A percentile compares a stretch with the other conserved stretches of the same genome.
Evolutionary conservation across 2,797 vertebrate species (phyloP).

Genomic region (Fistularia tabacaria): DNA sequence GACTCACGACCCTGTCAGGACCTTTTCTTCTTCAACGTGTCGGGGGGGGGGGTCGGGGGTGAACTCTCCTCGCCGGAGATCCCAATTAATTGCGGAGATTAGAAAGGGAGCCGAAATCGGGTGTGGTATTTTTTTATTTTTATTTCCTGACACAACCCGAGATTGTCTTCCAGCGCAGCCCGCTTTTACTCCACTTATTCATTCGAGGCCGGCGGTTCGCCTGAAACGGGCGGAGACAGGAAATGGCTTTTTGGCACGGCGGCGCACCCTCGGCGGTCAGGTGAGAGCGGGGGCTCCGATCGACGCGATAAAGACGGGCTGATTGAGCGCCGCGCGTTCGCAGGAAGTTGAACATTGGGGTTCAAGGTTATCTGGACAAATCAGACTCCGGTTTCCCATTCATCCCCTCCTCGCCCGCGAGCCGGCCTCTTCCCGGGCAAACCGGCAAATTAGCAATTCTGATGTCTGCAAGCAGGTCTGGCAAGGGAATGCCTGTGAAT

Average conservation of each 20-base stretch:
- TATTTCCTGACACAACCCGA: no score
- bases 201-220: no score
- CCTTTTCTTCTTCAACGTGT: constrained; percentile 65
- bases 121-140: constrained; percentile 48
- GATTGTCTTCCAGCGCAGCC: no score
- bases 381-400: constrained; percentile 72
- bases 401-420: constrained; percentile 61
- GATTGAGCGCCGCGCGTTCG: constrained; percentile 59
- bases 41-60: constrained; percentile 37
- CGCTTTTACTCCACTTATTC: no score
- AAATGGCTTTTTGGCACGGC: no score
- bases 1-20: constrained; percentile 74
- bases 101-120: constrained; percentile 44
- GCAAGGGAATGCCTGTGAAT: constrained; percentile 71
- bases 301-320: constrained; percentile 66
- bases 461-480: constrained; percentile 73
- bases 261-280: constrained; percentile 15
- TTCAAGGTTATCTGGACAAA: constrained; percentile 75
- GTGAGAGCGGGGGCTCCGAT: constrained; percentile 62
- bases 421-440: constrained; percentile 55
- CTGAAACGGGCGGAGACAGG: no score
- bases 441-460: constrained; percentile 75
- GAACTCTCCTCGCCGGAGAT: constrained; percentile 54
- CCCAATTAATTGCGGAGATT: constrained; percentile 63
- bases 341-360: constrained; percentile 62